Evolutionary conservation across 2,113 vertebrate species (phyloP).

Genomic region (Sturnira hondurensis): DNA sequence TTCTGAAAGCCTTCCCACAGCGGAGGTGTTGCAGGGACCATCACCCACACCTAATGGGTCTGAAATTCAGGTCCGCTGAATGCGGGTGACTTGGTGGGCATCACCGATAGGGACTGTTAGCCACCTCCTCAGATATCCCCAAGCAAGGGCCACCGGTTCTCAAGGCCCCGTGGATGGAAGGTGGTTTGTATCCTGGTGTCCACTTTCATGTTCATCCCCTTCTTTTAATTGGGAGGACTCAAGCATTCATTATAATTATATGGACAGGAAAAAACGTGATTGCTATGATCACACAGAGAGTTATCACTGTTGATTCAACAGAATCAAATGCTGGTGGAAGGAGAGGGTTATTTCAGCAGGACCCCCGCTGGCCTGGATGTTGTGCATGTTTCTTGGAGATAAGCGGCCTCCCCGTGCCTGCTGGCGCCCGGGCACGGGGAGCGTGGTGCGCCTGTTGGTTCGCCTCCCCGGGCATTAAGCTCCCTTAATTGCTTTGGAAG

Average conservation of each 20-base stretch:
- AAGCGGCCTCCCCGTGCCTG: conserved; percentile 54
- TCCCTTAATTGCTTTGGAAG: conserved; percentile 77
- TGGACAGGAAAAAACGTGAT: not conserved
- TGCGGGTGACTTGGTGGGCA: not conserved
- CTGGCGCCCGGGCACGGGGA: conserved; percentile 11
- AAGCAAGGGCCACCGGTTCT: not conserved
- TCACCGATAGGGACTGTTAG: not conserved
- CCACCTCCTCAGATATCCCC: not conserved
- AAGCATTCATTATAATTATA: not conserved
- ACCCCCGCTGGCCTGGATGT: not conserved
- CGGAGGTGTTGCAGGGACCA: no score
- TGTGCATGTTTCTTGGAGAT: conserved; percentile 57
- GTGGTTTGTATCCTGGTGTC: not conserved
- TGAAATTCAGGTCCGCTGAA: not conserved
- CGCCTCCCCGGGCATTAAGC: conserved; percentile 72
- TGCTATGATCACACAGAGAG: not conserved
- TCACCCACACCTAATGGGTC: not conserved
- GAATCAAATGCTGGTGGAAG: not conserved
- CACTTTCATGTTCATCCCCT: not conserved
- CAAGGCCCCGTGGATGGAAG: not conserved
- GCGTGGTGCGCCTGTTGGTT: rapidly evolving
- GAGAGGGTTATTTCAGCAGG: conserved; percentile 22
- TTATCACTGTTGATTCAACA: not conserved
- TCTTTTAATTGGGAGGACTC: not conserved
- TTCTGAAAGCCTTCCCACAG: not conserved